Evolutionary conservation across 2,888 invertebrate genomes (phyloP), one percentile per base, ranked within the genome.

Genomic region (Vesta saturnalis): DNA sequence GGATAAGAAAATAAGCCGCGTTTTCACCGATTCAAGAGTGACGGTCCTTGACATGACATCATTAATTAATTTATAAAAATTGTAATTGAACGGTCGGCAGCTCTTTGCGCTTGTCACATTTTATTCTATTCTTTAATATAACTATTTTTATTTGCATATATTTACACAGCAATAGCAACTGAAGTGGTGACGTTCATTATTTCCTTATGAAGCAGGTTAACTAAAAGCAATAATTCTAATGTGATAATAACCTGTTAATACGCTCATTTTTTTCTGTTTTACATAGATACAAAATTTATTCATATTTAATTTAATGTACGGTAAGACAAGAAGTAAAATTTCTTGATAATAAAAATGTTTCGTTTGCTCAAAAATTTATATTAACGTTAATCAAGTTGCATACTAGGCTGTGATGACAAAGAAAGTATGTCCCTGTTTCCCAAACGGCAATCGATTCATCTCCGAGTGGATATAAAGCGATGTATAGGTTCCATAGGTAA

Each of bases 11-110:
- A 71, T 71, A 71, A 69, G 63, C 61, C 56, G 66, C 62, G 43
- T 56, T 62, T 43, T 66, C 66, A 71, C 64, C 71, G 69, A 66
- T 71, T 67, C 69, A 58, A 65, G 70, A 71, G 71, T 71, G 71
- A 71, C 69, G 61, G 60, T 69, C 55, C 43, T 47, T 61, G 65
- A 65, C 59, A 64, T 67, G 70, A 70, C 67, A 70, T 70, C 67
- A 70, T 72, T 72, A 72, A 72, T 72, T 72, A 72, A 72, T 72
- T 72, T 70, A 72, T 72, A 72, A 70, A 72, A 72, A 72, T 72
- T 59, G 64, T 72, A 72, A 72, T 72, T 69, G 58, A 67, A 69
- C 63, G 22, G 69, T 64, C 69, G 72, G 67, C 64, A 67, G 72
- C 67, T 70, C 58, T 67, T 61, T 67, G 63, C 67, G 54, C 61